Base-by-base conservation (phyloP, 2,797 vertebrate genomes). In the Phoebastria nigripes region DNA sequence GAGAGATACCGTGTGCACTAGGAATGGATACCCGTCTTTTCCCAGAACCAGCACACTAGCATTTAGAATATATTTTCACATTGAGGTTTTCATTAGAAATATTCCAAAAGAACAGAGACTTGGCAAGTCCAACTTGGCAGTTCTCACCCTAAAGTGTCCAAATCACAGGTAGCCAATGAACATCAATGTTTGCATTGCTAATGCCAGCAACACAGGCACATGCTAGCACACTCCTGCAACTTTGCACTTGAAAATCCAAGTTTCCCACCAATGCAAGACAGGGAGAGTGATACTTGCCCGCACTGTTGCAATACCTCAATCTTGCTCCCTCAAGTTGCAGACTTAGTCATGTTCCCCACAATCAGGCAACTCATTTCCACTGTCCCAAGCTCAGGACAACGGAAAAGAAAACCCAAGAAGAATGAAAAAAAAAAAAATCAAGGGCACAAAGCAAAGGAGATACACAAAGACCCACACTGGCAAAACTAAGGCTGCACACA, bases 1-100 rank as follows among this genome's bases (percentile, higher is more conserved):
- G 20, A 73, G 51, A 54, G 14, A 47, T 6, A 28, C 7, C 3
- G 4, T 0, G 0, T 26, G 29, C 61, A 46, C 33, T 6, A 73
- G 51, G 9, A 92, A 65, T 4, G 24, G 35, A 73, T 25, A 52
- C 8, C 4, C 2, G 0, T 33, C 59, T 82, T 82, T 47, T 77
- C n/a, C 26, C 42, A 69, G 44, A 90, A 70, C 47, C 63, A 92
- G 42, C 29, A 46, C 5, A 35, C 5, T 6, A 87, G 24, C 41
- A 58, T 67, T 90, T 70, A 81, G 28, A 54, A 88, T 70, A 22
- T 21, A 62, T 35, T 55, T 41, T 76, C 80, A 73, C 29, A 72
- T 24, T 19, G 21, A 47, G 5, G 20, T 51, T 85, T 94, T 42
- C 35, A 70, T 87, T 56, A 80, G n/a, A 67, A 95, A 55, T 56